Conservation (phyloP, 2,888 invertebrate species). For the Electrophaes corylata region DNA sequence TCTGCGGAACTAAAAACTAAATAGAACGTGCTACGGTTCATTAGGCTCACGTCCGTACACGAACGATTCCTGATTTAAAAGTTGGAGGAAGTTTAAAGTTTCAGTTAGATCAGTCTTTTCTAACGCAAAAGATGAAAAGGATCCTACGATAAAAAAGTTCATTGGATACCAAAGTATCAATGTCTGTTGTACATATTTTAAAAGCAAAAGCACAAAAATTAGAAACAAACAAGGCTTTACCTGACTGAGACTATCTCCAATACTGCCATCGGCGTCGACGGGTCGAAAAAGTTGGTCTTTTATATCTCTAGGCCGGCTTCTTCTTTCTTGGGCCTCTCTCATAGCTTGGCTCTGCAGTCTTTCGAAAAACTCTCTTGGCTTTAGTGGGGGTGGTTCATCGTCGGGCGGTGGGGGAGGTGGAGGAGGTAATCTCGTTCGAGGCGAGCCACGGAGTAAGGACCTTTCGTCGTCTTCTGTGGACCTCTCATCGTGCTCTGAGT, state of each 20-base stretch:
- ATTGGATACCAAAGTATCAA: not conserved
- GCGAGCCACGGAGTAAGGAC: constrained; percentile 71
- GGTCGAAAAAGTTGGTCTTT: constrained; percentile 71
- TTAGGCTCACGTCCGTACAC: constrained; percentile 56
- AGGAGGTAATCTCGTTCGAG: constrained; percentile 73
- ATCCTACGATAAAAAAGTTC: not conserved
- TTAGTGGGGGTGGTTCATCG: constrained; percentile 79
- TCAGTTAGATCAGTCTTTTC: constrained; percentile 1
- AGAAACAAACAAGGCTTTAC: constrained; percentile 49
- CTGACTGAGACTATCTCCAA: constrained; percentile 81
- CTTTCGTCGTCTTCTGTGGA: constrained; percentile 80
- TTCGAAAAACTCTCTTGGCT: constrained; percentile 83
- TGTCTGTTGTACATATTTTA: too few relatives aligned
- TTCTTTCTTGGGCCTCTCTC: constrained; percentile 72
- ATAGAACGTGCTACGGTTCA: constrained; percentile 61
- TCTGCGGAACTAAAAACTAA: constrained; percentile 60
- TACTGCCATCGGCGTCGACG: constrained; percentile 73
- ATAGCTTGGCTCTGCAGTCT: constrained; percentile 78
- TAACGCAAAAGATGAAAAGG: not conserved
- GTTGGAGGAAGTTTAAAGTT: constrained; percentile 40
- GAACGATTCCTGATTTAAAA: constrained; percentile 51
- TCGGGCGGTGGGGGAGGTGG: constrained; percentile 77
- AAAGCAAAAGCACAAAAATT: not conserved
- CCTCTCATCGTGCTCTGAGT: constrained; percentile 80
- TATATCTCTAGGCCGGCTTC: constrained; percentile 61